phyloP scores from a whole-genome alignment of 2,797 vertebrate genomes.

The Clamator glandarius region DNA sequence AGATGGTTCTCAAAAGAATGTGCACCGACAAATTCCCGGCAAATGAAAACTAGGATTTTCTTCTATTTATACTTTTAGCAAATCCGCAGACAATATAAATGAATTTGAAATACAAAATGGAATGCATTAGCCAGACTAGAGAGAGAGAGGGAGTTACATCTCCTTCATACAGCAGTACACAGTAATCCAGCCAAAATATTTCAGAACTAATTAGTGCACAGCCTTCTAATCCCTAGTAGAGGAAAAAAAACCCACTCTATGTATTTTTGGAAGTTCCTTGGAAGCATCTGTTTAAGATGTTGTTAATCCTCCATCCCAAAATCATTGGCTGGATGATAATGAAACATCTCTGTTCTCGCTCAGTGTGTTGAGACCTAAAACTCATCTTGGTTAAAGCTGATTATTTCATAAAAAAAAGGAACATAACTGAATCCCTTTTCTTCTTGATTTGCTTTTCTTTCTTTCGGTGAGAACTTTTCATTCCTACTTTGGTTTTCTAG shows the following conservation, averaged over 20 bases:
- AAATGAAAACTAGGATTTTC: slow-evolving; percentile 37
- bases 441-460: neutral
- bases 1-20: neutral
- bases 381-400: slow-evolving; percentile 42
- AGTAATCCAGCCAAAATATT: slow-evolving; percentile 66
- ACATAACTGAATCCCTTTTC: slow-evolving; percentile 23
- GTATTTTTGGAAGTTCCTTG: slow-evolving; percentile 66
- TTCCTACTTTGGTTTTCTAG: slow-evolving; percentile 9
- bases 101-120: slow-evolving; percentile 50
- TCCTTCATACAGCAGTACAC: neutral
- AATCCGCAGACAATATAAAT: slow-evolving; percentile 60
- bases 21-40: neutral
- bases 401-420: slow-evolving; percentile 33
- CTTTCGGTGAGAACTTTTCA: neutral
- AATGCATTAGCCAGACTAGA: neutral
- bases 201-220: slow-evolving; percentile 63
- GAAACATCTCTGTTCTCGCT: slow-evolving; percentile 24
- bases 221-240: slow-evolving; percentile 51
- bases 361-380: slow-evolving; percentile 35
- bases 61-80: slow-evolving; percentile 58
- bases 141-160: slow-evolving; percentile 26
- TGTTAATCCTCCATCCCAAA: slow-evolving; percentile 47
- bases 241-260: neutral
- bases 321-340: slow-evolving; percentile 51
- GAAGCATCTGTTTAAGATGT: slow-evolving; percentile 68